These are phyloP conservation scores for Trachymyrmex septentrionalis DNA, from an alignment of 1,140 invertebrate species.

Conservation along the genomic window DNA sequence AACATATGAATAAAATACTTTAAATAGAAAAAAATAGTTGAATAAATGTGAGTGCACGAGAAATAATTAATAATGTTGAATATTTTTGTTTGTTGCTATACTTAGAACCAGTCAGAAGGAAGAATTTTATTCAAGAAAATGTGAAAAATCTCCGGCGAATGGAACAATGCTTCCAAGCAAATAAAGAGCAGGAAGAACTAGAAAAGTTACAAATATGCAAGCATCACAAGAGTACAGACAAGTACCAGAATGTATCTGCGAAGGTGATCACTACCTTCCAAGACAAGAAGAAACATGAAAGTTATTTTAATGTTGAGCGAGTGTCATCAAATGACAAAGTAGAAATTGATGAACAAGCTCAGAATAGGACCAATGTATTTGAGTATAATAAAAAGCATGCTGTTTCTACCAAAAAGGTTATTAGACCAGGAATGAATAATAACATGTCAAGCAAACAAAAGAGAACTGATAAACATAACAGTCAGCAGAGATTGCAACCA, in stretches of 20 bases:
- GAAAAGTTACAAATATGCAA: constrained; percentile 71
- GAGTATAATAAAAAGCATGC: constrained; percentile 53
- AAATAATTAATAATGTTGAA: constrained; percentile 5
- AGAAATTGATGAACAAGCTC: constrained; percentile 22
- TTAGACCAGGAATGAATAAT: constrained; percentile 22
- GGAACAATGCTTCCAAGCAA: constrained; percentile 78
- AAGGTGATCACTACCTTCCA: constrained; percentile 66
- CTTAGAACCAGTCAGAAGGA: constrained; percentile 80
- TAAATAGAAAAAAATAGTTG: not conserved
- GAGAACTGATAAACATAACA: constrained; percentile 38
- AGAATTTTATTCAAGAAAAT: constrained; percentile 86
- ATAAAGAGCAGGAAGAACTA: constrained; percentile 72
- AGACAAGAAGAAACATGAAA: constrained; percentile 59
- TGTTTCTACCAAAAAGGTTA: constrained; percentile 46
- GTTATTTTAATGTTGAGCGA: constrained; percentile 17
- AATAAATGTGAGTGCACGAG: not conserved
- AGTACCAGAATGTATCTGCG: constrained; percentile 72
- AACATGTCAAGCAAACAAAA: constrained; percentile 43
- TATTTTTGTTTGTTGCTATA: constrained; percentile 44
- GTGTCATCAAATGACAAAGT: constrained; percentile 30
- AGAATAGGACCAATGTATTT: constrained; percentile 57
- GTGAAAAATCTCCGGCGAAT: constrained; percentile 82
- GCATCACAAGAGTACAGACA: constrained; percentile 61
- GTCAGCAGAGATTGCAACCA: constrained; percentile 51
- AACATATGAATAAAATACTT: not conserved